A percentile compares a stretch with the other conserved stretches of the same genome.
Conservation (phyloP, 2,113 vertebrate genomes). For the Callipepla californica region DNA sequence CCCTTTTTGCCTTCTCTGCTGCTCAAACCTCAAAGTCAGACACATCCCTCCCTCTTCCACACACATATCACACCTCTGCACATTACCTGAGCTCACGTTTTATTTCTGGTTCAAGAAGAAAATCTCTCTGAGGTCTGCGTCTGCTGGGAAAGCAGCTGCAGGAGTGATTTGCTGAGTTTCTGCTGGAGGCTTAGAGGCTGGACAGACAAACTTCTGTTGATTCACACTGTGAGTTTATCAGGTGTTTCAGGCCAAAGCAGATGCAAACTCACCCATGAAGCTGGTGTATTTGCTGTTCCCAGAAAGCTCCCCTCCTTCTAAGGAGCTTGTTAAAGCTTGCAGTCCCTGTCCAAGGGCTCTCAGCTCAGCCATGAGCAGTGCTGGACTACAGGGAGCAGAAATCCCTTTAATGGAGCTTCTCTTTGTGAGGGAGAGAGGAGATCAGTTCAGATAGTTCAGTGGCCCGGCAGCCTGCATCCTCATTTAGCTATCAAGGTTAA, state of each 20-base stretch:
- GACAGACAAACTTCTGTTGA: background rate
- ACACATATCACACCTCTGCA: background rate
- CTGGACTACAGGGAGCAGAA: background rate
- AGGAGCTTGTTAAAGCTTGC: background rate
- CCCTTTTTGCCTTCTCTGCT: background rate
- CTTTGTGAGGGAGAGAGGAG: background rate
- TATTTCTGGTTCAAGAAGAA: background rate
- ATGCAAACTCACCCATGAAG: background rate
- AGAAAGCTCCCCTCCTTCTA: background rate
- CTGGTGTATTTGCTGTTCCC: background rate
- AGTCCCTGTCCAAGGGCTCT: background rate
- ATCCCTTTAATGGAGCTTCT: background rate
- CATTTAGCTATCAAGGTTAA: background rate
- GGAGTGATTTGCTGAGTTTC: background rate
- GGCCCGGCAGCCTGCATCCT: background rate
- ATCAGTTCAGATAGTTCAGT: background rate
- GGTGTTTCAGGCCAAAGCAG: background rate
- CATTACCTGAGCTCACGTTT: background rate
- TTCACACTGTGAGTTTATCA: background rate
- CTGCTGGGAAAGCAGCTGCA: slow-evolving; percentile 36
- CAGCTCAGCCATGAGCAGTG: background rate
- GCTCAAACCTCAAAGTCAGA: background rate
- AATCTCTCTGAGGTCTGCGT: background rate
- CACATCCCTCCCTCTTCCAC: background rate
- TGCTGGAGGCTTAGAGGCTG: background rate